Evolutionary conservation across 2,888 invertebrate genomes (phyloP).

Genomic region (Pyrrhia umbra): DNA sequence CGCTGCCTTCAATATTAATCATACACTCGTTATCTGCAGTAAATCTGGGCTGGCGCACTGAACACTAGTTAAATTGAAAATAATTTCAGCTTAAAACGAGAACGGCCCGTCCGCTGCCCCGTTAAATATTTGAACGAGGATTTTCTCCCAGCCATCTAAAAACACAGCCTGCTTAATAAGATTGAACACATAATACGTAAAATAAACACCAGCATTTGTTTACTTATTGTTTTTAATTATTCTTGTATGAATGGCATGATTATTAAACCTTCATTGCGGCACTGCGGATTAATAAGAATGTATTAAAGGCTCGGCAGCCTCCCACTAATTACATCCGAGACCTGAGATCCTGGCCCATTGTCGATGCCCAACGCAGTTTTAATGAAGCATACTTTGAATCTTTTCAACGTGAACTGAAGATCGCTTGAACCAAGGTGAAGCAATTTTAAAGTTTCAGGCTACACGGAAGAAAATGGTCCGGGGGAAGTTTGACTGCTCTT

Average conservation of each 20-base stretch:
- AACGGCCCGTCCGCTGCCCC: constrained; percentile 38
- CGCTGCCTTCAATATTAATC: constrained; percentile 79
- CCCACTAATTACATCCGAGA: constrained; percentile 83
- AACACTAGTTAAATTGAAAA: constrained; percentile 74
- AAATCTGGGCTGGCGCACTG: constrained; percentile 69
- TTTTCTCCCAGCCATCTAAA: constrained; percentile 37
- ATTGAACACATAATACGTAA: constrained; percentile 18
- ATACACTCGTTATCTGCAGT: constrained; percentile 80
- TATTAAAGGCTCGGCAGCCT: constrained; percentile 47
- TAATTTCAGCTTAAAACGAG: constrained; percentile 69
- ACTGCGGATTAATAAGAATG: constrained; percentile 43
- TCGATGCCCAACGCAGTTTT: constrained; percentile 78
- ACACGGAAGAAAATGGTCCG: constrained; percentile 75
- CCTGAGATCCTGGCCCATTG: constrained; percentile 77
- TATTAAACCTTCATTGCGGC: constrained; percentile 45
- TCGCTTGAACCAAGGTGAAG: constrained; percentile 76
- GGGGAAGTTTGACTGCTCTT: constrained; percentile 77
- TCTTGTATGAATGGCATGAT: constrained; percentile 22
- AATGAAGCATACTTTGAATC: constrained; percentile 85
- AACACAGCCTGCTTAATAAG: constrained; percentile 29
- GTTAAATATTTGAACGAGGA: constrained; percentile 55
- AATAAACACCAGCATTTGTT: constrained; percentile 26
- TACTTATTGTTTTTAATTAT: constrained; percentile 33
- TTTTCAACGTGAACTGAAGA: constrained; percentile 75
- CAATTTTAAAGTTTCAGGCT: constrained; percentile 80